These are phyloP conservation scores for Atherinosoma microstoma DNA, from an alignment of 2,797 vertebrate genomes.

Conservation along the genomic window DNA sequence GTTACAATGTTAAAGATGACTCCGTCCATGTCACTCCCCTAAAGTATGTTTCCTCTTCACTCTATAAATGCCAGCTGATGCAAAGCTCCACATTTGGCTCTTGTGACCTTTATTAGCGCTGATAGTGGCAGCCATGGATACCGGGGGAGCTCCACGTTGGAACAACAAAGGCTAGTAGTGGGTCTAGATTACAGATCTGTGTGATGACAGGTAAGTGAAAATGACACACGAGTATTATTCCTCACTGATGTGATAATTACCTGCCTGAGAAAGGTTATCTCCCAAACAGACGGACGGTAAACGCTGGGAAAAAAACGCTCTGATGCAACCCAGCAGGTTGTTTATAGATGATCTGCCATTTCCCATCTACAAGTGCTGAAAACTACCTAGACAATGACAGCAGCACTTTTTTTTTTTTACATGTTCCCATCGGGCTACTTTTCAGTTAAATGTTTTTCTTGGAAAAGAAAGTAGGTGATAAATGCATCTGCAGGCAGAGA, in stretches of 20 bases:
- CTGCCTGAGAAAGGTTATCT: conserved; percentile 69
- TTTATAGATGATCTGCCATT: conserved; percentile 20
- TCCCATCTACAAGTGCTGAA: conserved; percentile 20
- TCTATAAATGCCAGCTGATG: conserved; percentile 75
- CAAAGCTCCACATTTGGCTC: conserved; percentile 70
- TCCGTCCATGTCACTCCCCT: conserved; percentile 19
- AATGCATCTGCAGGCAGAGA: conserved; percentile 18
- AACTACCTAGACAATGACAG: conserved; percentile 8
- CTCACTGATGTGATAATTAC: conserved; percentile 69
- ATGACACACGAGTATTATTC: conserved; percentile 64
- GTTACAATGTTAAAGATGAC: too few relatives aligned
- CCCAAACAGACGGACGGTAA: conserved; percentile 22
- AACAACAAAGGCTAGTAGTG: conserved; percentile 64
- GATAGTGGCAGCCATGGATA: conserved; percentile 68
- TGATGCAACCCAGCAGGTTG: neutral
- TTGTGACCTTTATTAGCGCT: conserved; percentile 76
- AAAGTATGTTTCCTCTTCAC: conserved; percentile 57
- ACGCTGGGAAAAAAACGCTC: conserved; percentile 47
- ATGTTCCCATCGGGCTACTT: neutral
- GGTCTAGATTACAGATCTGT: conserved; percentile 67
- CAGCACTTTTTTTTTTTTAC: neutral
- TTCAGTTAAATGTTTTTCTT: conserved; percentile 33
- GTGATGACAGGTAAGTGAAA: conserved; percentile 65
- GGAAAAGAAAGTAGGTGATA: conserved; percentile 27
- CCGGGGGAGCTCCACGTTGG: conserved; percentile 50